A percentile compares a stretch with the other conserved stretches of the same genome.
These are phyloP conservation scores for Pavo muticus DNA, from an alignment of 2,113 vertebrate species.

Conservation along the genomic window DNA sequence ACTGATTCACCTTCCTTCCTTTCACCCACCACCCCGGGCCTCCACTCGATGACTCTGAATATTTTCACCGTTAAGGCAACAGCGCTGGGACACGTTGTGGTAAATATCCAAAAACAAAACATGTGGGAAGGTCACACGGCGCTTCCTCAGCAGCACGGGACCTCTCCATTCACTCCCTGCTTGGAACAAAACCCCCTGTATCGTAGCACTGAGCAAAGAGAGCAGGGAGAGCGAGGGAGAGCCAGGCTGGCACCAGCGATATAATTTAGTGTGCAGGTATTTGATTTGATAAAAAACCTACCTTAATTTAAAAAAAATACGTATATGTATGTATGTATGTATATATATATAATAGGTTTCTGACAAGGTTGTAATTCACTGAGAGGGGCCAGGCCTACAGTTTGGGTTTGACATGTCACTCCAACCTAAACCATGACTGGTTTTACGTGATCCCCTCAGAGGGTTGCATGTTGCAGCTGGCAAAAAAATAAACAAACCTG, in stretches of 20 bases:
- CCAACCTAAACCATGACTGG: constrained; percentile 76
- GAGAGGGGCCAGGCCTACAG: constrained; percentile 73
- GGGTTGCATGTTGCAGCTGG: constrained; percentile 83
- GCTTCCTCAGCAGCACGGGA: neutral
- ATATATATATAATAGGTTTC: constrained; percentile 65
- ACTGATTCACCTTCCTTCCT: neutral
- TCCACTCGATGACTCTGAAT: neutral
- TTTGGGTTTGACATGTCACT: constrained; percentile 72
- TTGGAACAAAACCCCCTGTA: constrained; percentile 66
- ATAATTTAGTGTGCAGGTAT: constrained; percentile 83
- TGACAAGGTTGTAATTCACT: constrained; percentile 84
- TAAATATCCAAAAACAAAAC: neutral
- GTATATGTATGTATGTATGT: neutral
- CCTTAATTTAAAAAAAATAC: constrained; percentile 73
- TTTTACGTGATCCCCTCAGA: constrained; percentile 82
- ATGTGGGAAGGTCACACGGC: neutral
- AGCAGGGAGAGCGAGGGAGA: constrained; percentile 52
- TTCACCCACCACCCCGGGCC: neutral
- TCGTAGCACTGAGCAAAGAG: constrained; percentile 19
- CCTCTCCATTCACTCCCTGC: neutral
- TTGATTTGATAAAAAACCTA: constrained; percentile 82
- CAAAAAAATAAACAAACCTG: constrained; percentile 83
- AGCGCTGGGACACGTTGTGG: neutral
- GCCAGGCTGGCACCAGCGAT: constrained; percentile 81
- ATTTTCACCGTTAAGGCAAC: neutral